These are phyloP conservation scores for Chaetops frenatus DNA, from an alignment of 2,113 vertebrate genomes.

Conservation along the genomic window DNA sequence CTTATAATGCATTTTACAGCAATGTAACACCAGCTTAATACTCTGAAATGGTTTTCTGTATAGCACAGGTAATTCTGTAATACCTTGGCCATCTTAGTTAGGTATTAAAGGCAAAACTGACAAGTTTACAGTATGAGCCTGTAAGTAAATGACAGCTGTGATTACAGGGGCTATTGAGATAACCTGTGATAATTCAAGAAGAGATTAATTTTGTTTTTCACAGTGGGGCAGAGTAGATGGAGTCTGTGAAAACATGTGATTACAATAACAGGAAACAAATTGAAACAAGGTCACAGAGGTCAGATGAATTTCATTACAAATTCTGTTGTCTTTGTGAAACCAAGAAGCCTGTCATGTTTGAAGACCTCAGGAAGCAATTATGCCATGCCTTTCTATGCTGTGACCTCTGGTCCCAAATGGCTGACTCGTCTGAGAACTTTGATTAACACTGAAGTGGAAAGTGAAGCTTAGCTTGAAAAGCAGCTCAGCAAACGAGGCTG, in stretches of 20 bases:
- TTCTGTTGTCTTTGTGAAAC: neutral
- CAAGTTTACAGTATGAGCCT: neutral
- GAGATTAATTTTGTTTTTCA: neutral
- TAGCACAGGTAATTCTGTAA: neutral
- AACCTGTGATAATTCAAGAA: neutral
- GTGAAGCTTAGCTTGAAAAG: neutral
- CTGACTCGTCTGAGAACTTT: neutral
- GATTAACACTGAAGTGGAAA: neutral
- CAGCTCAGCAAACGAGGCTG: neutral
- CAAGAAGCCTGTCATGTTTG: neutral
- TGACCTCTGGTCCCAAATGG: neutral
- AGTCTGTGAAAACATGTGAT: neutral
- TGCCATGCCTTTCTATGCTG: neutral
- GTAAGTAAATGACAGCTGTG: neutral
- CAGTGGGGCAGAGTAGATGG: neutral
- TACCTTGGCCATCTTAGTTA: neutral
- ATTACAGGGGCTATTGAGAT: neutral
- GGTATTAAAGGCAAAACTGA: neutral
- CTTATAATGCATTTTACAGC: neutral
- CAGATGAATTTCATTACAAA: neutral
- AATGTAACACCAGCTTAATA: neutral
- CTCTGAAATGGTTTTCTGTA: neutral
- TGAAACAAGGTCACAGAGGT: neutral
- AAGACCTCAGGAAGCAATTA: constrained; percentile 1
- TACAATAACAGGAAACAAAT: neutral